Conservation (phyloP, 2,797 vertebrate species). For the Diplodus puntazzo region DNA sequence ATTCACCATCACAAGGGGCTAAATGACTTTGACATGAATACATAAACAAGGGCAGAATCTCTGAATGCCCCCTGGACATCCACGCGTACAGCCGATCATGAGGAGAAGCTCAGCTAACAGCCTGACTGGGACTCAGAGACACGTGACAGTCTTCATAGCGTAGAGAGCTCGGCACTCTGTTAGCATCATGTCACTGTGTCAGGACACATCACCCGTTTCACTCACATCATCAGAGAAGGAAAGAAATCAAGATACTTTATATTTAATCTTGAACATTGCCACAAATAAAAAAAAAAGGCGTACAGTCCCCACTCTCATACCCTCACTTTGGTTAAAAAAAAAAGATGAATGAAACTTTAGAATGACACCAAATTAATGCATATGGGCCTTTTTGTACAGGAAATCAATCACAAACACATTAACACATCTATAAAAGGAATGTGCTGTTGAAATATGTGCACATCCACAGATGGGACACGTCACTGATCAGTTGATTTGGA, state of each 20-base stretch:
- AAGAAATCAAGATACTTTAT: background rate
- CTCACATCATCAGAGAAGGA: background rate
- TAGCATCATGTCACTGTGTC: conserved; percentile 32
- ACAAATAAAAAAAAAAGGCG: background rate
- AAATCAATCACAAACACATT: conserved; percentile 30
- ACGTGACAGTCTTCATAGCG: conserved; percentile 39
- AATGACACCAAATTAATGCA: conserved; percentile 5
- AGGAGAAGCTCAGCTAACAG: conserved; percentile 43
- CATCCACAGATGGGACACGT: conserved; percentile 5
- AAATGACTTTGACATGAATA: conserved; percentile 53
- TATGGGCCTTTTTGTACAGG: background rate
- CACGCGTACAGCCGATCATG: conserved; percentile 36
- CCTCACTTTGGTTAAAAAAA: background rate
- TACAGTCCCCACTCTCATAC: background rate
- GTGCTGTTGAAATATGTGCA: background rate
- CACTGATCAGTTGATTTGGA: conserved; percentile 17
- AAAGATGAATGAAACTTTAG: background rate
- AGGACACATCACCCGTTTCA: conserved; percentile 12
- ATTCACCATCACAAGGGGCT: conserved; percentile 31
- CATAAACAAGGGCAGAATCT: conserved; percentile 41
- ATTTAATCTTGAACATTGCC: background rate
- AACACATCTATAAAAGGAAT: conserved; percentile 9
- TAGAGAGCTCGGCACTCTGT: conserved; percentile 16
- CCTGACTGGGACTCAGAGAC: conserved; percentile 21
- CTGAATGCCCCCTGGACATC: conserved; percentile 39